phyloP scores from a whole-genome alignment of 2,113 vertebrate genomes.

The Neodontobutis hainanensis region DNA sequence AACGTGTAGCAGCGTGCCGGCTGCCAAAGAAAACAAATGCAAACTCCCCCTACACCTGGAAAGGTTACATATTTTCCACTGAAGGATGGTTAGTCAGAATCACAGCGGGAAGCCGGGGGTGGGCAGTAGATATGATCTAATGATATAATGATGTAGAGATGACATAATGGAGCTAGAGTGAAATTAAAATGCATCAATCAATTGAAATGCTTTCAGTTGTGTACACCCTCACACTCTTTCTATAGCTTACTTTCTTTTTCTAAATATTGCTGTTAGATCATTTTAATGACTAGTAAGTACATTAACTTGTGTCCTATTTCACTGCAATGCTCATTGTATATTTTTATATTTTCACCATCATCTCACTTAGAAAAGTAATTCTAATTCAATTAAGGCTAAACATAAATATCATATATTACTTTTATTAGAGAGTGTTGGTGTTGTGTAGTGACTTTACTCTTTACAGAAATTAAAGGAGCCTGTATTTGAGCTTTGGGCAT shows the following conservation, averaged over 20 bases:
- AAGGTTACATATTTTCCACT: conserved; percentile 1
- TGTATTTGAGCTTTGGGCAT: no score
- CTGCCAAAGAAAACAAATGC: conserved; percentile 6
- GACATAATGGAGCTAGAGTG: conserved; percentile 5
- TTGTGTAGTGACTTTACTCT: no score
- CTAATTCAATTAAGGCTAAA: no score
- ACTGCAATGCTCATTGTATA: background rate
- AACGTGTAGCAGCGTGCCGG: background rate
- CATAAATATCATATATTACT: no score
- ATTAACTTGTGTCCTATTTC: conserved; percentile 1
- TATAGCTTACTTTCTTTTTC: background rate
- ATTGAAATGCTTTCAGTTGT: background rate
- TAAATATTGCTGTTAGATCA: conserved; percentile 1
- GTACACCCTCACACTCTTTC: background rate
- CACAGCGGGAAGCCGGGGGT: background rate
- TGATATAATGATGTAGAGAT: conserved; percentile 7
- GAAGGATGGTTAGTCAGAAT: background rate
- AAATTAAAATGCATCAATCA: conserved; percentile 11
- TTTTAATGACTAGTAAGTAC: background rate
- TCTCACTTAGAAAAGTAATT: no score
- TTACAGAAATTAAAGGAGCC: no score
- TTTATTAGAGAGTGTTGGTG: no score
- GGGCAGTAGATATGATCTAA: background rate
- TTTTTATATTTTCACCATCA: background rate
- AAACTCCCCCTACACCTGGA: background rate